These are phyloP conservation scores for Mesoclemmys tuberculata DNA, from an alignment of 2,113 vertebrate genomes.

Conservation along the genomic window DNA sequence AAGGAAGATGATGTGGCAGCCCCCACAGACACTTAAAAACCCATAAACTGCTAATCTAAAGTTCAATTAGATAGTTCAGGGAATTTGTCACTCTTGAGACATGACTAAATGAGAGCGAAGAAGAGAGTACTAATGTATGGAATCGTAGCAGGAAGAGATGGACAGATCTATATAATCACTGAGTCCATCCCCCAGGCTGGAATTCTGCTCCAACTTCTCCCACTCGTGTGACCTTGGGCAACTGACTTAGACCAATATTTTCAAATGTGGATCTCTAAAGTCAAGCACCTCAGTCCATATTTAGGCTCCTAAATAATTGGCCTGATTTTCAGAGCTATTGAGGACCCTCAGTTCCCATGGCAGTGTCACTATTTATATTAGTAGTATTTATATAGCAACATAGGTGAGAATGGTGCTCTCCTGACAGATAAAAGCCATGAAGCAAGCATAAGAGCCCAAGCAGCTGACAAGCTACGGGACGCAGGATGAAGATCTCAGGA, in stretches of 20 bases:
- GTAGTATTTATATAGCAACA: background rate
- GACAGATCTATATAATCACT: background rate
- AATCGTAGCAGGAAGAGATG: background rate
- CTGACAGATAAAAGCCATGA: background rate
- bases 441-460: background rate
- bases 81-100: background rate
- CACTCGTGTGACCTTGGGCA: background rate
- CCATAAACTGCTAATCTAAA: background rate
- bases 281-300: too few species aligned
- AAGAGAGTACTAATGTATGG: background rate
- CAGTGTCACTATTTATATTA: background rate
- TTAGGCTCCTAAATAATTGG: background rate
- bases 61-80: background rate
- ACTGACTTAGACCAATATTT: background rate
- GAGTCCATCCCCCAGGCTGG: background rate
- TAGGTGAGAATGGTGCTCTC: background rate
- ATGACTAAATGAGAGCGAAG: background rate
- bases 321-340: background rate
- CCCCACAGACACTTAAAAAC: background rate
- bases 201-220: background rate
- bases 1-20: background rate
- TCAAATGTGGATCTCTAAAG: background rate
- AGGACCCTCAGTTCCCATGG: background rate
- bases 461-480: background rate
- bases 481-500: background rate